Evolutionary conservation across 2,113 vertebrate genomes (phyloP), one percentile per base, ranked within the genome.

Genomic region (Lamprologus lemairii): DNA sequence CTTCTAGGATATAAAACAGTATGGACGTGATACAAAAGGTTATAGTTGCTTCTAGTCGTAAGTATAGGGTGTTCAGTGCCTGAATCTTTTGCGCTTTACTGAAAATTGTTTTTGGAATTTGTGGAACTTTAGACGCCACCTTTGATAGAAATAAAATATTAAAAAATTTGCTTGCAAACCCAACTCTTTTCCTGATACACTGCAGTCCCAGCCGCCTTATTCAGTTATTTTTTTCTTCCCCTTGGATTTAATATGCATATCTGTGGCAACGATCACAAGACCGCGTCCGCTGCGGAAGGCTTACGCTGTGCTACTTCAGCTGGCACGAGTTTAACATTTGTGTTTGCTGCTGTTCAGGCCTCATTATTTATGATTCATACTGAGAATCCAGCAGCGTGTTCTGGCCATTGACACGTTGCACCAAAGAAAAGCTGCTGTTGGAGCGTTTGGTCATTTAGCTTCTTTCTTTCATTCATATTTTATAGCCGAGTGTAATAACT

Each of bases 281-380:
- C 57, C 1, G 7, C 54, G 17, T 13, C 49, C 31, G 3, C 19
- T 58, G 68, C 17, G 4, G 33, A 37, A 42, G 13, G 35, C 84
- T 26, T 47, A 54, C 14, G 2, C 42, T 54, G 85, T 28, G 87
- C 54, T 71, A 9, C 81, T 89, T 87, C 26, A 45, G 2, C 53
- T 13, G 28, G 26, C 53, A 31, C 4, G 2, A 31, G 54, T 80
- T 37, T 12, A 26, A 63, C 68, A 17, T 47, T 31, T 31, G 17
- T 88, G 87, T 83, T 85, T 87, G 47, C 4, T 21, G 7, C 42
- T 78, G 31, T 71, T 31, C 45, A 82, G 23, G 21, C 81, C 86
- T 92, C 78, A 73, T 92, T 90, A 92, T 86, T 75, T 82, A 42
- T 73, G 45, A 53, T 83, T 80, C 87, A 23, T 13, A 71, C 80